Conservation (phyloP, 2,797 vertebrate genomes). For the Melanotaenia nigrans region DNA sequence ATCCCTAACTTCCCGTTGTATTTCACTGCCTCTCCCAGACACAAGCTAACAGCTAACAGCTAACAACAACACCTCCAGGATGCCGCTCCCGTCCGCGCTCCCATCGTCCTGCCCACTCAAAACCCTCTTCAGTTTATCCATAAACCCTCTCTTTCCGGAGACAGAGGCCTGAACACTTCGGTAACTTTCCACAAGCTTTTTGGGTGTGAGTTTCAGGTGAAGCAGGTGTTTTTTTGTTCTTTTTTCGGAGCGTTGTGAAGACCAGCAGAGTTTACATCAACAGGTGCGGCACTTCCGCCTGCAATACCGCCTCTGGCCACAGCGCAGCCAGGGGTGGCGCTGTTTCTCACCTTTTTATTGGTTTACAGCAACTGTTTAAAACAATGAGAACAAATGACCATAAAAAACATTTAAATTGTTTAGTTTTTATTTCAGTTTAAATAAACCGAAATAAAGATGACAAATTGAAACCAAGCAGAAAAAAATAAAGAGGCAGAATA, state of each 20-base stretch:
- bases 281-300: constrained; percentile 68
- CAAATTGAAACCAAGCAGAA: neutral
- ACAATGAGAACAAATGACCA: no score
- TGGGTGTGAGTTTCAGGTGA: constrained; percentile 9
- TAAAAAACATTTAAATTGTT: no score
- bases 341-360: constrained; percentile 29
- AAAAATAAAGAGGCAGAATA: neutral
- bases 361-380: neutral
- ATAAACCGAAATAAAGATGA: neutral
- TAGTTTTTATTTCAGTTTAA: no score
- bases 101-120: constrained; percentile 85
- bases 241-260: neutral
- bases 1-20: no score
- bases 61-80: constrained; percentile 74
- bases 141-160: constrained; percentile 24
- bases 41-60: constrained; percentile 19
- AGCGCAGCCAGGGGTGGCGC: neutral
- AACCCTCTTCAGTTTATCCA: constrained; percentile 91
- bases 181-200: neutral
- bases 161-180: rapidly evolving
- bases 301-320: constrained; percentile 42
- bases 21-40: neutral
- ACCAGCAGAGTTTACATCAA: constrained; percentile 18
- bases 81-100: constrained; percentile 73
- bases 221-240: neutral